Percentiles rank a stretch among this genome's conserved stretches.
Evolutionary conservation across 2,888 invertebrate species (phyloP).

Genomic region (Prenolepis imparis): DNA sequence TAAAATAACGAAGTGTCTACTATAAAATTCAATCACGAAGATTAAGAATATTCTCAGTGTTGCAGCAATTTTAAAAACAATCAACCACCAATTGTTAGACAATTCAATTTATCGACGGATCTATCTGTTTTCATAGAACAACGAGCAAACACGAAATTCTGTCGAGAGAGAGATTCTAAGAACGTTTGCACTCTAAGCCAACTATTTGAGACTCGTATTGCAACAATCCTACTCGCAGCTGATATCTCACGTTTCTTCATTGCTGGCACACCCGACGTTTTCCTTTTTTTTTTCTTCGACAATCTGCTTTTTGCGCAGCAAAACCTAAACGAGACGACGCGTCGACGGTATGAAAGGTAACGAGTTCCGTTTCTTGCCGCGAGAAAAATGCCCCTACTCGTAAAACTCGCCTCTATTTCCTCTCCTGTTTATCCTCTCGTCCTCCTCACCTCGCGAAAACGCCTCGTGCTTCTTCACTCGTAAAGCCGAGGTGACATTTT

Average conservation of each 20-base stretch:
- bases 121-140: conserved; percentile 12
- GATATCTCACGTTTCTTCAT: conserved; percentile 58
- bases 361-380: conserved; percentile 66
- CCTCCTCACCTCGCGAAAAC: conserved; percentile 17
- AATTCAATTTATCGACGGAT: conserved; percentile 12
- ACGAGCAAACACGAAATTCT: neutral
- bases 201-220: conserved; percentile 41
- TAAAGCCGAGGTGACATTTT: conserved; percentile 71
- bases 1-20: conserved; percentile 10
- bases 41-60: neutral
- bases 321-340: conserved; percentile 66
- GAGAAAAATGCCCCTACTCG: conserved; percentile 70
- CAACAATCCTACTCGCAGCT: conserved; percentile 47
- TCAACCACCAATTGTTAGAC: conserved; percentile 14
- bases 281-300: conserved; percentile 37
- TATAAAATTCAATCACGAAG: conserved; percentile 1
- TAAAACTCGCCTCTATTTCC: conserved; percentile 69
- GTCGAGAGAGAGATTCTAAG: conserved; percentile 36
- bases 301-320: conserved; percentile 68
- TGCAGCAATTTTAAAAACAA: conserved; percentile 8
- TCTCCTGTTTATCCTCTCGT: conserved; percentile 54
- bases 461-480: conserved; percentile 66
- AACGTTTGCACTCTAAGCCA: conserved; percentile 6
- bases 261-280: conserved; percentile 3
- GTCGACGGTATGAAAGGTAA: conserved; percentile 59